These are phyloP conservation scores for Armadillidium nasatum DNA, from an alignment of 1,140 invertebrate genomes.

Conservation along the genomic window DNA sequence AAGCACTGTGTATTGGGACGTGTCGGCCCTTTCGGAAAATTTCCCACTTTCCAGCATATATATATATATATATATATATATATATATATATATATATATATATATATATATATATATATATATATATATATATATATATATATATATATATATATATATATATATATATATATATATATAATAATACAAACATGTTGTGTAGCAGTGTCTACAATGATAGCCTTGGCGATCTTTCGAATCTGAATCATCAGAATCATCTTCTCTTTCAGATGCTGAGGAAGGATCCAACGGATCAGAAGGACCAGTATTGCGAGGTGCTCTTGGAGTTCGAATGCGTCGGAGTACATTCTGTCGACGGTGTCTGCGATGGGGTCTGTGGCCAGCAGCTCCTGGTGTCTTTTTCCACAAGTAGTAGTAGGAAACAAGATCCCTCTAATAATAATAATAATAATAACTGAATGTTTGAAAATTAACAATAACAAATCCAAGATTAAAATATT, in stretches of 20 bases:
- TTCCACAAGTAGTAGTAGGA: conserved; percentile 99
- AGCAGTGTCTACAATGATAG: conserved; percentile 57
- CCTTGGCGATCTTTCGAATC: conserved; percentile 68
- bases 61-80: too few relatives aligned
- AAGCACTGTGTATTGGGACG: too few relatives aligned
- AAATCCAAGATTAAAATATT: too few relatives aligned
- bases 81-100: conserved; percentile 28
- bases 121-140: conserved; percentile 32
- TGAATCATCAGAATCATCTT: conserved; percentile 88
- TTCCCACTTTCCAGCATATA: too few relatives aligned
- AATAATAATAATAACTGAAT: too few relatives aligned
- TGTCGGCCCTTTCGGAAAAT: too few relatives aligned
- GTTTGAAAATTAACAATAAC: too few relatives aligned
- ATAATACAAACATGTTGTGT: conserved; percentile 48
- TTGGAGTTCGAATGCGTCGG: conserved; percentile 76
- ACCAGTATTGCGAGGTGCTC: conserved; percentile 54
- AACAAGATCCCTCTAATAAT: conserved; percentile 90
- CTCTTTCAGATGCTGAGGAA: conserved; percentile 63
- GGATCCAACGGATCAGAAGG: conserved; percentile 41
- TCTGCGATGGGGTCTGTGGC: conserved; percentile 82
- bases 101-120: conserved; percentile 26
- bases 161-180: conserved; percentile 26
- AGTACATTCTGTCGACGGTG: conserved; percentile 78
- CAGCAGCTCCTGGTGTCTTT: conserved; percentile 97
- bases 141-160: conserved; percentile 28